These are phyloP conservation scores for Cheilosia grossa DNA, from an alignment of 2,888 invertebrate genomes.

Conservation along the genomic window DNA sequence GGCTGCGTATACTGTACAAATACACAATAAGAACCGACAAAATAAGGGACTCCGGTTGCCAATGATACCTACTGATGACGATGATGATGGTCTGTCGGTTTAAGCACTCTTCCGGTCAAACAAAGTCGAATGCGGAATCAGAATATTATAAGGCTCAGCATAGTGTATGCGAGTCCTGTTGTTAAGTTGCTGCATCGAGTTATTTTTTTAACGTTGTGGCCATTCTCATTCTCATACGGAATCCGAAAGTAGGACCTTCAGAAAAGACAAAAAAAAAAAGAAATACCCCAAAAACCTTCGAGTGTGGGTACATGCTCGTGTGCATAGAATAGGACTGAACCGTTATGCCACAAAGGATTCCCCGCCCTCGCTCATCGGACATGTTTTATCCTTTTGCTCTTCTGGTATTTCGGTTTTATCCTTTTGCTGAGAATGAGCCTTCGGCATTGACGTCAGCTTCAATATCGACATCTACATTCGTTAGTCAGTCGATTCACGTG, in stretches of 20 bases:
- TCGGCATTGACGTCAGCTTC: constrained; percentile 19
- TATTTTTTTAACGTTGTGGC: constrained; percentile 50
- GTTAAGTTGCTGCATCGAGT: constrained; percentile 3
- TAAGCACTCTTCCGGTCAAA: constrained; percentile 66
- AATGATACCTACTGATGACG: constrained; percentile 39
- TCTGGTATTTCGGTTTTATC: constrained; percentile 38
- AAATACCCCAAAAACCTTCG: neutral
- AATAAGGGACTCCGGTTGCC: constrained; percentile 31
- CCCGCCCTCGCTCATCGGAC: constrained; percentile 7
- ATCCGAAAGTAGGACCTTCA: constrained; percentile 54
- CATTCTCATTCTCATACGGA: constrained; percentile 69
- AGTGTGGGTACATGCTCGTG: constrained; percentile 17
- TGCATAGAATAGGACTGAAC: constrained; percentile 31
- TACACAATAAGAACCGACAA: constrained; percentile 19
- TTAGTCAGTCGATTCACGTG: constrained; percentile 74
- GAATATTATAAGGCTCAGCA: constrained; percentile 61
- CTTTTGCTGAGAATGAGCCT: constrained; percentile 41
- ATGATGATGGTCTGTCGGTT: constrained; percentile 59
- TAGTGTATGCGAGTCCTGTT: constrained; percentile 29
- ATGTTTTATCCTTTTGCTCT: constrained; percentile 63
- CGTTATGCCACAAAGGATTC: constrained; percentile 58
- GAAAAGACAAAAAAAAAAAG: constrained; percentile 29
- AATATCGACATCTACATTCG: constrained; percentile 25
- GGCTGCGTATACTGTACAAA: constrained; percentile 7
- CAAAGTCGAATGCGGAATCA: constrained; percentile 62